Evolutionary conservation across 92 coral and sea anemone genomes (phyloP).

Genomic region (Porites rus): DNA sequence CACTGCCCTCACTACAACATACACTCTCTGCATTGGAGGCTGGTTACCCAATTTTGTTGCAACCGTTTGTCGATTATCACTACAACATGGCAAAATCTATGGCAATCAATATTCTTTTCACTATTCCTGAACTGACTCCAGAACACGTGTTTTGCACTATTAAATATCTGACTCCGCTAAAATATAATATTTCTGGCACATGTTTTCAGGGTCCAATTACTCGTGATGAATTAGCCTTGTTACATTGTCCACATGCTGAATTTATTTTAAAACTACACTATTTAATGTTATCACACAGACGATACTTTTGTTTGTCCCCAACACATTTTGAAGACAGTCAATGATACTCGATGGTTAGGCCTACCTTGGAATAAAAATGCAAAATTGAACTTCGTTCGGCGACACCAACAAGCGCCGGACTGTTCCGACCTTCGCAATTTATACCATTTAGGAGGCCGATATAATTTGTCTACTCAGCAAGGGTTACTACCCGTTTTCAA

Average conservation of each 20-base stretch:
- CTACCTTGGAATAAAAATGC: conserved; percentile 43
- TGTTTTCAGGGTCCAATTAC: conserved; percentile 64
- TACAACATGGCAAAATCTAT: conserved; percentile 19
- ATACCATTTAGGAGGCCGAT: conserved; percentile 52
- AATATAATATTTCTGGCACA: conserved; percentile 62
- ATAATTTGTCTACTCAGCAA: conserved; percentile 44
- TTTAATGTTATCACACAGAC: conserved; percentile 40
- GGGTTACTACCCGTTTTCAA: not conserved
- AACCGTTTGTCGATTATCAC: conserved; percentile 56
- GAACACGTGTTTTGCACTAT: conserved; percentile 13
- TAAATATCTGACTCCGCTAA: conserved; percentile 57
- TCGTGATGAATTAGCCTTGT: conserved; percentile 41
- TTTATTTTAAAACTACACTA: not conserved
- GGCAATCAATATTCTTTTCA: conserved; percentile 21
- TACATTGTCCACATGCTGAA: conserved; percentile 30
- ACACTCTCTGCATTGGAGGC: conserved; percentile 35
- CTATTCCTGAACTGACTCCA: conserved; percentile 39
- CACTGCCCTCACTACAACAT: not conserved
- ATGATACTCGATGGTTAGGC: conserved; percentile 58
- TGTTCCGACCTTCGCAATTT: conserved; percentile 50
- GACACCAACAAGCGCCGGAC: conserved; percentile 15
- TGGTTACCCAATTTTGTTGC: conserved; percentile 46
- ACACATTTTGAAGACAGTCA: conserved; percentile 28
- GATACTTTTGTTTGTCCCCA: conserved; percentile 35
- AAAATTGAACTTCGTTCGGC: conserved; percentile 36